Evolutionary conservation across 2,797 vertebrate species (phyloP).

Genomic region (Lithobates pipiens): DNA sequence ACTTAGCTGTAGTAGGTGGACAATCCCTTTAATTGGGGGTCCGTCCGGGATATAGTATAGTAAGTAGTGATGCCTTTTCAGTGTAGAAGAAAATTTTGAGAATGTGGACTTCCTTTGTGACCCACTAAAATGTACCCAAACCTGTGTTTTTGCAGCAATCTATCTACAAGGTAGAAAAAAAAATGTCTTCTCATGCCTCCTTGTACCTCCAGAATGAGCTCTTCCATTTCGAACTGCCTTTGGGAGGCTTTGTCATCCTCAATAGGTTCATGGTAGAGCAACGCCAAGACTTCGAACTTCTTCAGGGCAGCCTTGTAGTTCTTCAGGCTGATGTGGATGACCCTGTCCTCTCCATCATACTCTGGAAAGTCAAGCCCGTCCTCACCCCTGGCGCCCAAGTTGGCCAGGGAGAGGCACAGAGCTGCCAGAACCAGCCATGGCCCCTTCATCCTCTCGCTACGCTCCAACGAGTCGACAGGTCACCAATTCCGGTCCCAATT

Average conservation of each 20-base stretch:
- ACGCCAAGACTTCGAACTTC: conserved; percentile 88
- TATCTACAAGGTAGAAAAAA: background rate
- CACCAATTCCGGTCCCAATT: conserved; percentile 46
- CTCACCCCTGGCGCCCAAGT: conserved; percentile 73
- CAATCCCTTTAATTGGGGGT: background rate
- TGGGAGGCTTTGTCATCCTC: conserved; percentile 79
- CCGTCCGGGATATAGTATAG: background rate
- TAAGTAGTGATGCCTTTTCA: conserved; percentile 18
- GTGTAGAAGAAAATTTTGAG: background rate
- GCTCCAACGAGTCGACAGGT: conserved; percentile 56
- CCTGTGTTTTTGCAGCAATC: background rate
- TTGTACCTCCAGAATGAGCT: conserved; percentile 88
- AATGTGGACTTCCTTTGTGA: background rate
- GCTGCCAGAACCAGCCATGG: conserved; percentile 73
- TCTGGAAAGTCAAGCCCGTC: conserved; percentile 85
- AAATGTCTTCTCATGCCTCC: background rate
- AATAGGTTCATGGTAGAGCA: conserved; percentile 86
- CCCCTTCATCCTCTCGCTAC: conserved; percentile 76
- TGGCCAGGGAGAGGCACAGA: conserved; percentile 73
- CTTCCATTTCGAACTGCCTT: conserved; percentile 88
- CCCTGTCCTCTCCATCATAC: conserved; percentile 88
- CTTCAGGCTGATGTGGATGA: conserved; percentile 81
- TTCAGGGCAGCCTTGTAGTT: conserved; percentile 90
- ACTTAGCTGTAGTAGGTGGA: background rate
- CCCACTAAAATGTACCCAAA: conserved; percentile 7